These are phyloP conservation scores for Helostoma temminkii DNA, from an alignment of 2,797 vertebrate species.

Conservation along the genomic window DNA sequence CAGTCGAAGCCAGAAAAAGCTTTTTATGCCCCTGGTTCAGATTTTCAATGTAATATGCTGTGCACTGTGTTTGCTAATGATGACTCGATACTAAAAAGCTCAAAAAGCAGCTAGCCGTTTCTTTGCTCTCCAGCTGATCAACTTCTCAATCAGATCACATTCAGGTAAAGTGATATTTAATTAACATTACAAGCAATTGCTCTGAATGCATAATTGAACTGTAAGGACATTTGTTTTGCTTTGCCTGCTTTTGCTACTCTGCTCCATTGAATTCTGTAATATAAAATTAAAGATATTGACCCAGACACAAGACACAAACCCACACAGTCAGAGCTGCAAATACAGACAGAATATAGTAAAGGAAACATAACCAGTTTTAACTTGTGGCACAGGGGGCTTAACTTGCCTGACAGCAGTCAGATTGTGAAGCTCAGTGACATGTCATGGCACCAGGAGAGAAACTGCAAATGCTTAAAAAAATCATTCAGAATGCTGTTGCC, in stretches of 20 bases:
- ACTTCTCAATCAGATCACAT: slow-evolving; percentile 4
- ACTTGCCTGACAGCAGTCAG: slow-evolving; percentile 46
- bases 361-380: slow-evolving; percentile 23
- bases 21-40: slow-evolving; percentile 51
- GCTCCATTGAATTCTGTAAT: not conserved
- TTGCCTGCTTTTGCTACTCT: not conserved
- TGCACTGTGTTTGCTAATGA: slow-evolving; percentile 31
- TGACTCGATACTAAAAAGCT: slow-evolving; percentile 19
- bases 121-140: slow-evolving; percentile 18
- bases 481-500: slow-evolving; percentile 8
- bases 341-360: slow-evolving; percentile 17
- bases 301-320: slow-evolving; percentile 19
- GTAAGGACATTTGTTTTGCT: not conserved
- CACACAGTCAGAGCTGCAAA: slow-evolving; percentile 15
- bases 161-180: slow-evolving; percentile 28
- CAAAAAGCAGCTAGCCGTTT: slow-evolving; percentile 7
- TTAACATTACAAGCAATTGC: not conserved
- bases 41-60: slow-evolving; percentile 19
- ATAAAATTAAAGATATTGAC: not conserved
- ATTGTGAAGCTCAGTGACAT: slow-evolving; percentile 33
- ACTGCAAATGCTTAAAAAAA: slow-evolving; percentile 36
- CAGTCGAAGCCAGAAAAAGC: slow-evolving; percentile 57
- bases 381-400: slow-evolving; percentile 23
- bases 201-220: not conserved
- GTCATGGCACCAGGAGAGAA: slow-evolving; percentile 41